These are phyloP conservation scores for Lottia gigantea DNA, from an alignment of 2,888 invertebrate species.

Conservation along the genomic window DNA sequence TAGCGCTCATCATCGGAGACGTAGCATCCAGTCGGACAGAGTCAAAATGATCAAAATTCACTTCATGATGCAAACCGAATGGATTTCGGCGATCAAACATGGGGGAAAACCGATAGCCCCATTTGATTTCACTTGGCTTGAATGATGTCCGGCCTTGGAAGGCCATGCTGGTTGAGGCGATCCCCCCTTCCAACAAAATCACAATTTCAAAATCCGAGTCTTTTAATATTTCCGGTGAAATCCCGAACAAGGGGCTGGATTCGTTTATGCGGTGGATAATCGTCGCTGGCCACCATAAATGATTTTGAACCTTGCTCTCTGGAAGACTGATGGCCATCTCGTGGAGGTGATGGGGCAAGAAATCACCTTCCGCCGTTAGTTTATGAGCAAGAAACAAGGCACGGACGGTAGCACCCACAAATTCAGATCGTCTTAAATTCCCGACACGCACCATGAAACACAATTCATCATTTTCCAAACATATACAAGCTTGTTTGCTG, in stretches of 20 bases:
- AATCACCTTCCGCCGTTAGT: conserved; percentile 90
- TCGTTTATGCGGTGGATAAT: conserved; percentile 93
- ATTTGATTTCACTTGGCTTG: conserved; percentile 60
- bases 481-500: conserved; percentile 89
- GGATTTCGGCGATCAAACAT: conserved; percentile 27
- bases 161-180: conserved; percentile 81
- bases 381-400: conserved; percentile 92
- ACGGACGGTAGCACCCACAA: conserved; percentile 86
- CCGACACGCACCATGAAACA: conserved; percentile 67
- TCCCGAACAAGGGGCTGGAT: conserved; percentile 86
- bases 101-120: conserved; percentile 52
- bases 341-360: conserved; percentile 90
- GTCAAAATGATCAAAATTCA: conserved; percentile 28
- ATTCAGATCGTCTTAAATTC: conserved; percentile 63
- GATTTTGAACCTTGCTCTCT: conserved; percentile 90
- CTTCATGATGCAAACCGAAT: conserved; percentile 5
- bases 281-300: conserved; percentile 97
- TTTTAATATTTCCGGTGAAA: conserved; percentile 89
- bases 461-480: conserved; percentile 68
- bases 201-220: conserved; percentile 93
- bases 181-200: conserved; percentile 88
- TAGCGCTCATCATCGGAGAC: conserved; percentile 29
- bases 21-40: conserved; percentile 22
- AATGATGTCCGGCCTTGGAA: conserved; percentile 68
- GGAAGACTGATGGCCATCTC: conserved; percentile 90